Evolutionary conservation across 2,888 invertebrate species (phyloP).

Genomic region (Drosophila longiperda): DNA sequence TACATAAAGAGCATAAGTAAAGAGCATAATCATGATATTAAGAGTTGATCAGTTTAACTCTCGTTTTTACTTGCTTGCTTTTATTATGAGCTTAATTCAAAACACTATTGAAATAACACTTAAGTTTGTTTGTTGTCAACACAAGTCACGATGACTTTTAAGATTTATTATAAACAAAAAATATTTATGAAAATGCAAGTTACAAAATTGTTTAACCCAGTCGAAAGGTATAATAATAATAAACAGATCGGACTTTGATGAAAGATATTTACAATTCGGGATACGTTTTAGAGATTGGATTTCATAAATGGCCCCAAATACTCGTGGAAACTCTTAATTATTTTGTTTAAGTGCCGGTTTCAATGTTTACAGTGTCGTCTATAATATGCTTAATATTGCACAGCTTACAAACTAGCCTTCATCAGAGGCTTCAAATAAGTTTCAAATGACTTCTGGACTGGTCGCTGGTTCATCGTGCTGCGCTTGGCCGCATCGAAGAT

Average conservation of each 20-base stretch:
- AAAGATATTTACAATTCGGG: not conserved
- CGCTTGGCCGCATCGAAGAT: too few species aligned
- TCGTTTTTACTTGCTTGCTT: not conserved
- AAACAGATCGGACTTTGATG: not conserved
- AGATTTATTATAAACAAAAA: not conserved
- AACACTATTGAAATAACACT: not conserved
- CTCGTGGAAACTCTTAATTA: constrained; percentile 87
- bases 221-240: not conserved
- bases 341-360: too few species aligned
- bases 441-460: too few species aligned
- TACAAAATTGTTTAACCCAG: too few species aligned
- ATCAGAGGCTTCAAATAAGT: too few species aligned
- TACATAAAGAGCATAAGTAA: constrained; percentile 3
- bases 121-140: not conserved
- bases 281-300: constrained; percentile 84
- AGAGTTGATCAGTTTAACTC: not conserved
- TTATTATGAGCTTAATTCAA: not conserved
- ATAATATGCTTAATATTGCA: too few species aligned
- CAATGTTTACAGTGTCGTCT: too few species aligned
- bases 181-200: not conserved
- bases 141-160: not conserved
- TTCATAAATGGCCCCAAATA: constrained; percentile 89
- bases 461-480: too few species aligned
- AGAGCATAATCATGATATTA: not conserved
- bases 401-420: too few species aligned